Base-by-base conservation (phyloP, 2,797 vertebrate genomes). In the Schizothorax lantsangensis region DNA sequence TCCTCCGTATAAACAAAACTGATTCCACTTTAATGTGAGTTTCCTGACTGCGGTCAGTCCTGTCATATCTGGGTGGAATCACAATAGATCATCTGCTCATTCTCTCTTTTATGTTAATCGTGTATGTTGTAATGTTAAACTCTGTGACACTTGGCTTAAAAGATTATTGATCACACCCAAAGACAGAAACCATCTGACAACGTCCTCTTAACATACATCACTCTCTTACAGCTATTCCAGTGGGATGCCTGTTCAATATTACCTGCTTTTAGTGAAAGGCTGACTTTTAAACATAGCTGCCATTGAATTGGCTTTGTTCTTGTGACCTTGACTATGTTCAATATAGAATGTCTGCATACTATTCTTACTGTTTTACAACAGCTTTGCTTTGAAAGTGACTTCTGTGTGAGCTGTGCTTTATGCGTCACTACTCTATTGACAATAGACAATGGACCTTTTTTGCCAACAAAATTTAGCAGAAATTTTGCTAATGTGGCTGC, bases 51-150 rank as follows among this genome's bases (percentile, higher is more conserved):
- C 1, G 26, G 66, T n/a, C 49, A 80, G 17, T 80, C 19, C 54
- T 80, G 36, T 43, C 66, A 84, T 19, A 40, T 52, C 62, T 69
- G 45, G 62, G 36, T 80, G 54, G 30, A 86, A 45, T 52, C 84
- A 86, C 40, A 64, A 80, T 38, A 38, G 40, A 81, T 72, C 40
- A 64, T 72, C 68, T 26, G 38, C 68, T 62, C 10, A 38, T 79
- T 86, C 66, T 59, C 4, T 80, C 38, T 36, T 85, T 72, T 5
- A 73, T 81, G 40, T 73, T 47, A 72, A 57, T 57, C 36, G 21
- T 47, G 47, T 19, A 26, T 85, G 75, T 85, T 38, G 40, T 33
- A 80, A 80, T 47, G 26, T 62, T 69, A 64, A 47, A 71, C 45
- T 71, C 62, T 68, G 14, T 68, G 19, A 84, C 23, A 33, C 74